Evolutionary conservation across 2,797 vertebrate species (phyloP), one percentile per base, ranked within the genome.

Genomic region (Anableps anableps): DNA sequence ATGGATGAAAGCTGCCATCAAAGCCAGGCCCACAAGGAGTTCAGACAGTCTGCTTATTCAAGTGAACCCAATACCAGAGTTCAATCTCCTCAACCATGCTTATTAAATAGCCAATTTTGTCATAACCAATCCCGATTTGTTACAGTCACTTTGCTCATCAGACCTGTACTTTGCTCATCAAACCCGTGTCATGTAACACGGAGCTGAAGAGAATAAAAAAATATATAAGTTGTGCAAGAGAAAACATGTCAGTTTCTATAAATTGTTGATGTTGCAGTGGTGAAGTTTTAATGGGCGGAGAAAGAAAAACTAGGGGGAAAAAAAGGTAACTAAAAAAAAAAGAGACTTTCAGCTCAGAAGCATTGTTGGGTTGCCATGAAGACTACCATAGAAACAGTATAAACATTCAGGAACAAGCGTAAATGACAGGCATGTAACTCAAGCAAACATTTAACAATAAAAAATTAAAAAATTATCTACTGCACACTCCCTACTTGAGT

Each of bases 41-140:
- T 92, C 90, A 92, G 84, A 88, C 85, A 86, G 90, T 92, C 90
- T 91, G 92, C 91, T 94, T 93, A 91, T 93, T 93, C 80, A 75
- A 89, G 92, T 91, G 90, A 94, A 93, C 92, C 91, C 82, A 74
- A 89, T 84, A 82, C 93, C 91, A 87, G 83, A 91, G 90, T 93
- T 91, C 88, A 94, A 94, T 94, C 90, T 93, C 91, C 89, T 93
- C 89, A 45, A 68, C 92, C 88, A 89, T 91, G 90, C 93, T 92
- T 95, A 91, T 94, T 93, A 94, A 94, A 93, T 88, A 88, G 82
- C 78, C 91, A 84, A 90, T 58, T 92, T 94, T 94, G 91, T 94
- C 90, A 92, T 92, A 93, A 92, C 86, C 92, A 94, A 93, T 93
- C 89, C 91, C 85, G 94, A 95, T 95, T 94, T 94, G 94, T 95